These are phyloP conservation scores for Gavialis gangeticus DNA, from an alignment of 2,113 vertebrate genomes.

Conservation along the genomic window DNA sequence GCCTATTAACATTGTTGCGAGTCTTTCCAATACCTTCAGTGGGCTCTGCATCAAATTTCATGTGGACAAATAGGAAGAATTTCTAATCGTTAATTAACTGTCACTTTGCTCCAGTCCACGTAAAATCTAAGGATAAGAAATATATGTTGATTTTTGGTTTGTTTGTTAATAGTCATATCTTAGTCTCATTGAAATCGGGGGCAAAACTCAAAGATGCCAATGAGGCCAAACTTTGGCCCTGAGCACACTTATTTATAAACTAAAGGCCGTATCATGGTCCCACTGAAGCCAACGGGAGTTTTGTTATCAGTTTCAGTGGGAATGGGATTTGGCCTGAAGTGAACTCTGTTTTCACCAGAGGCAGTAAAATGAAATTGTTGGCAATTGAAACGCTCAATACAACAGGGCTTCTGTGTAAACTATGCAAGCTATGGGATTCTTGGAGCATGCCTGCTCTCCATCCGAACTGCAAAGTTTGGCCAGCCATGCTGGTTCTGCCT, in stretches of 20 bases:
- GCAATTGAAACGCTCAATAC: background rate
- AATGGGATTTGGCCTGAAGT: background rate
- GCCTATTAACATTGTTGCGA: background rate
- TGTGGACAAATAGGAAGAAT: fast-evolving
- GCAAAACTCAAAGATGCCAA: background rate
- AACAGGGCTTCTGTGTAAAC: background rate
- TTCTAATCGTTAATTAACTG: background rate
- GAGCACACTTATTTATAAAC: background rate
- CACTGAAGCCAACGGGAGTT: background rate
- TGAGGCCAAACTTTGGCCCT: background rate
- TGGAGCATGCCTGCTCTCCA: background rate
- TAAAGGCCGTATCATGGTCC: background rate
- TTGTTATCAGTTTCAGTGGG: background rate
- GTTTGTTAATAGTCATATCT: background rate
- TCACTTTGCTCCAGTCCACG: background rate
- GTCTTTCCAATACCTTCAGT: background rate
- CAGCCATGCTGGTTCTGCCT: background rate
- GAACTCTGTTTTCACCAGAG: fast-evolving
- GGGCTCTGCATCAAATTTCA: fast-evolving
- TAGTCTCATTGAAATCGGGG: background rate
- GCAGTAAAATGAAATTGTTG: background rate
- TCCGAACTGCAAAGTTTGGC: fast-evolving
- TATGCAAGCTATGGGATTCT: background rate
- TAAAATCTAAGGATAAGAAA: background rate
- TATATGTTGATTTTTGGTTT: background rate